Conservation (phyloP, 2,113 vertebrate genomes). For the Petrocephalus microphthalmus region DNA sequence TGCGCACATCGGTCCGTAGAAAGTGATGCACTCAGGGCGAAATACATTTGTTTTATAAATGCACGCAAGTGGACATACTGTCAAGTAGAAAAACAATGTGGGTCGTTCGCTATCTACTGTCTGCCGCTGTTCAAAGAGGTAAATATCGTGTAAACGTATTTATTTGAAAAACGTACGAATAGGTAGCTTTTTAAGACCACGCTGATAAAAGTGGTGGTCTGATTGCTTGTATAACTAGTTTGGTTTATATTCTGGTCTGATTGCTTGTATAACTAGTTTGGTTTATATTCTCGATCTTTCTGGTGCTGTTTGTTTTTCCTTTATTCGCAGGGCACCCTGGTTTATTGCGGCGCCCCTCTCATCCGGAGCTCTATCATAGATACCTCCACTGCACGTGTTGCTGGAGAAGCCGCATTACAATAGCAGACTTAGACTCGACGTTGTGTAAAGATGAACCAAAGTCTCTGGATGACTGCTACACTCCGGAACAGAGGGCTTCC, state of each 20-base stretch:
- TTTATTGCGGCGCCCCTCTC: constrained; percentile 37
- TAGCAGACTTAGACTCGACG: constrained; percentile 30
- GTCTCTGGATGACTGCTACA: constrained; percentile 54
- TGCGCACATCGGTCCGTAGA: constrained; percentile 15
- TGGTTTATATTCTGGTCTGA: neutral
- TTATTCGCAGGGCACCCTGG: constrained; percentile 33
- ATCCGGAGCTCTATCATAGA: constrained; percentile 43
- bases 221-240: neutral
- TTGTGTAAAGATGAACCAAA: constrained; percentile 25
- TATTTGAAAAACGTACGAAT: neutral
- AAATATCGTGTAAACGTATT: neutral
- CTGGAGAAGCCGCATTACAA: constrained; percentile 49
- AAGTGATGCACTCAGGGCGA: constrained; percentile 32
- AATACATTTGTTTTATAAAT: neutral
- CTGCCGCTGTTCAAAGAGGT: constrained; percentile 47
- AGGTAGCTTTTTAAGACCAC: neutral
- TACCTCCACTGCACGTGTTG: constrained; percentile 56
- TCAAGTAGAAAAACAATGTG: constrained; percentile 41
- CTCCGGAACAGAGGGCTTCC: constrained; percentile 52
- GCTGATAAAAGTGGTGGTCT: neutral
- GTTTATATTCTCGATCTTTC: neutral
- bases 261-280: neutral
- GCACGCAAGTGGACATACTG: constrained; percentile 11
- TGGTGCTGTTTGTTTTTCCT: neutral
- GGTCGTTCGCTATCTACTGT: constrained; percentile 44